These are phyloP conservation scores for Invenusta paracnida DNA, from an alignment of 2,888 invertebrate species.

Conservation along the genomic window DNA sequence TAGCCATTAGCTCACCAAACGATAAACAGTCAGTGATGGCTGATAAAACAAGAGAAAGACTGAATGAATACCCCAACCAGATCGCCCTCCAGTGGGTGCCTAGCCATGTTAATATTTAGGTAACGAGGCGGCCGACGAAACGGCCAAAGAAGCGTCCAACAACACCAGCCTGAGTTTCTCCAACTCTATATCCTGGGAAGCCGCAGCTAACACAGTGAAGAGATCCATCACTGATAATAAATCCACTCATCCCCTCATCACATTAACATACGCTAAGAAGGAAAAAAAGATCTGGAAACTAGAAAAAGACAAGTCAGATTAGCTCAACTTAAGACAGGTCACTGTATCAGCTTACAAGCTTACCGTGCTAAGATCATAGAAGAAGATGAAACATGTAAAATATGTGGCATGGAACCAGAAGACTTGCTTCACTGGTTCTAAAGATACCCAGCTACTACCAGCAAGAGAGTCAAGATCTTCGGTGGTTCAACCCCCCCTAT, in stretches of 20 bases:
- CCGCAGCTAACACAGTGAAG: neutral
- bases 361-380: neutral
- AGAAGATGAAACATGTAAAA: neutral
- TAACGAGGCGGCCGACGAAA: neutral
- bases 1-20: no score
- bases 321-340: neutral
- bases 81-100: neutral
- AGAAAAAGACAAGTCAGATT: neutral
- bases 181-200: neutral
- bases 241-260: neutral
- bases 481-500: neutral
- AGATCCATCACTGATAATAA: neutral
- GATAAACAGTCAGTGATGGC: neutral
- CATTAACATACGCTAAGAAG: neutral
- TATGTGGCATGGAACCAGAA: neutral
- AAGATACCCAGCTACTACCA: neutral
- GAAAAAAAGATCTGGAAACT: neutral
- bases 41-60: neutral
- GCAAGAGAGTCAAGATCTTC: neutral
- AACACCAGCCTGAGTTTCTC: neutral
- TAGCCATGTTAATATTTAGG: neutral
- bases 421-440: neutral
- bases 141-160: neutral
- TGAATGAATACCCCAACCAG: neutral
- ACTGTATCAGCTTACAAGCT: neutral